A percentile compares a stretch with the other conserved stretches of the same genome.
phyloP scores from a whole-genome alignment of 2,797 vertebrate species.

The Oreochromis mossambicus region DNA sequence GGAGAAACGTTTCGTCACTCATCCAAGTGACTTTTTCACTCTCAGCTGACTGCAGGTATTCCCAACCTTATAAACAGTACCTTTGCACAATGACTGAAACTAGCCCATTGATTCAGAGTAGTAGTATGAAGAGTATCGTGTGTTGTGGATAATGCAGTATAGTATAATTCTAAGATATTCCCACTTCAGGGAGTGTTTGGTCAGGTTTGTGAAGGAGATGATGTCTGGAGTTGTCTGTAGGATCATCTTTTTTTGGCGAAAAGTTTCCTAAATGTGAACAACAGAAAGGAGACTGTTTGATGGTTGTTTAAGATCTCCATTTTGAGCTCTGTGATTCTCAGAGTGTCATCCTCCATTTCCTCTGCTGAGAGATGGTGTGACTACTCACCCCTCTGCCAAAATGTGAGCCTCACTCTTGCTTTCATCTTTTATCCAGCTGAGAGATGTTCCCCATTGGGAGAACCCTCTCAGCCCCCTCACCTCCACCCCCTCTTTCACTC shows the following conservation, averaged over 20 bases:
- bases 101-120: background rate
- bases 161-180: background rate
- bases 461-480: background rate
- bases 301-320: background rate
- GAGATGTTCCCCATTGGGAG: background rate
- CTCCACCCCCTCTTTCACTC: background rate
- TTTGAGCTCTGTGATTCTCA: background rate
- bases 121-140: background rate
- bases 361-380: background rate
- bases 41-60: background rate
- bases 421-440: constrained; percentile 8
- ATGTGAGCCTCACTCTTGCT: background rate
- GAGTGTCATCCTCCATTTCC: background rate
- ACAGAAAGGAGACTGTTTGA: background rate
- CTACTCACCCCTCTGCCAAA: background rate
- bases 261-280: background rate
- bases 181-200: background rate
- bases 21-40: background rate
- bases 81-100: background rate
- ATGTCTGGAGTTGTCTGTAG: background rate
- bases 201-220: background rate
- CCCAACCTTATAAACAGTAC: background rate
- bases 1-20: background rate
- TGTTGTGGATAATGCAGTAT: background rate
- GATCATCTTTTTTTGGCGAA: background rate